Percentiles rank a stretch among this genome's conserved stretches.
These are phyloP conservation scores for Hirundichthys speculiger DNA, from an alignment of 2,113 vertebrate species.

Conservation along the genomic window DNA sequence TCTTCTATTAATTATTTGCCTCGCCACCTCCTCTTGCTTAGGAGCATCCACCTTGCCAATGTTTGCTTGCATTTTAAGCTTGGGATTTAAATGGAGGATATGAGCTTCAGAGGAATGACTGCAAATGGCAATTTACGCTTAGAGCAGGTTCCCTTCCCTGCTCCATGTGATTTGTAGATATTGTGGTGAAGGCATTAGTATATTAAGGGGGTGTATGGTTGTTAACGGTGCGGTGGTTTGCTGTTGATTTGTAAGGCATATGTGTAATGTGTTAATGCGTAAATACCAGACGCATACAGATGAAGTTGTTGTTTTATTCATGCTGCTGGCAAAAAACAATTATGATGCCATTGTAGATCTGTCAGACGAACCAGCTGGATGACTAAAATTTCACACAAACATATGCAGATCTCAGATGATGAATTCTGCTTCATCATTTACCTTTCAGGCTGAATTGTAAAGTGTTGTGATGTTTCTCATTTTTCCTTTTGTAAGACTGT, in stretches of 20 bases:
- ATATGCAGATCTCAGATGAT: not conserved
- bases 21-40: not conserved
- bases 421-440: not conserved
- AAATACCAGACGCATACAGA: constrained; percentile 5
- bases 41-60: constrained; percentile 37
- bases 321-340: constrained; percentile 1
- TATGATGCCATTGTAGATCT: not conserved
- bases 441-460: not conserved
- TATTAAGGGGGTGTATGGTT: not conserved
- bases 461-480: not conserved
- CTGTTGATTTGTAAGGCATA: constrained; percentile 26
- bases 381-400: not conserved
- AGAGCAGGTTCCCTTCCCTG: constrained; percentile 21
- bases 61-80: constrained; percentile 35
- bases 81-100: constrained; percentile 36
- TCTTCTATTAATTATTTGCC: constrained; percentile 17
- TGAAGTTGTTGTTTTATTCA: not conserved
- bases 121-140: constrained; percentile 33
- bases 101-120: constrained; percentile 29
- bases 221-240: constrained; percentile 2
- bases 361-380: not conserved
- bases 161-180: constrained; percentile 43
- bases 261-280: constrained; percentile 23
- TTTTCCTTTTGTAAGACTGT: not conserved
- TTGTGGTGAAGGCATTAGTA: not conserved